These are phyloP conservation scores for Leucoraja erinaceus DNA, from an alignment of 2,113 vertebrate genomes.

Conservation along the genomic window DNA sequence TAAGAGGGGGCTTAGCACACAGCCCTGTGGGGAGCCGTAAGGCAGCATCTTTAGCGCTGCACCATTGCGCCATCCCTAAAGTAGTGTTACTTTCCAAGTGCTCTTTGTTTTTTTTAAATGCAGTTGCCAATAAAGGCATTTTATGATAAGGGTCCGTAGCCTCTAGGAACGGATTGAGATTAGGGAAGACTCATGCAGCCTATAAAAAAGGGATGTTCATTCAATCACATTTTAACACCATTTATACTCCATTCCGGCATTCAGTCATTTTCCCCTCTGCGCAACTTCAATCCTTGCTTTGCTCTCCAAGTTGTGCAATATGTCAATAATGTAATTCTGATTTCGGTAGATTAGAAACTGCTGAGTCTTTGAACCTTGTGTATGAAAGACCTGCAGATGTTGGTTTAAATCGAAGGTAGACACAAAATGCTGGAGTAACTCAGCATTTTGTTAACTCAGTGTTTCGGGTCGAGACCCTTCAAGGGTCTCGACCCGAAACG, in stretches of 20 bases:
- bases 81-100: not conserved
- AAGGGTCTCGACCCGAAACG: no score
- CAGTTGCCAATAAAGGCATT: not conserved
- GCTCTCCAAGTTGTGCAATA: not conserved
- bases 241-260: not conserved
- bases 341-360: not conserved
- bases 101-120: not conserved
- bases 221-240: not conserved
- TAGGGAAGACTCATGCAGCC: no score
- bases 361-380: not conserved
- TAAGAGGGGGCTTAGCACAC: no score
- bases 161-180: not conserved
- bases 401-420: no score
- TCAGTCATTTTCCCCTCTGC: not conserved
- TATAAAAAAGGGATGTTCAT: not conserved
- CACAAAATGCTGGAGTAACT: no score
- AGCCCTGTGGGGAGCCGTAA: no score
- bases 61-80: not conserved
- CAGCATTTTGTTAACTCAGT: no score
- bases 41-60: no score
- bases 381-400: not conserved
- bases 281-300: not conserved
- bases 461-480: no score
- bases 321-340: not conserved
- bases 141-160: not conserved